Conservation (phyloP, 2,888 invertebrate species). For the Elysia crispata region DNA sequence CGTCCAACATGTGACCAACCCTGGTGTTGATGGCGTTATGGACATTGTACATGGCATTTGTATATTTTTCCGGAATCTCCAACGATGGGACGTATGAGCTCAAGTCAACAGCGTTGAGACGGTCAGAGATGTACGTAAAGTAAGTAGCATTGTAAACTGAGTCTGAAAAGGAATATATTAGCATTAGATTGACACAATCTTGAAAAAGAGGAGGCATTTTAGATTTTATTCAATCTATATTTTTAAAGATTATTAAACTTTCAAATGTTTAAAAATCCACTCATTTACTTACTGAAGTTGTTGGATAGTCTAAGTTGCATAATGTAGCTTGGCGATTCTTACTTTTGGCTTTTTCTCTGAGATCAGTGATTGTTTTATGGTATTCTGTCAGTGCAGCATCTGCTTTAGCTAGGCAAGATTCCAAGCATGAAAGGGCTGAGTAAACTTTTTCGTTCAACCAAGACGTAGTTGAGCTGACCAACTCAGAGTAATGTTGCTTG, state of each 20-base stretch:
- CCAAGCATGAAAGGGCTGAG: not conserved
- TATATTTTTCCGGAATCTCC: slow-evolving; percentile 54
- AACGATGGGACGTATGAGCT: slow-evolving; percentile 19
- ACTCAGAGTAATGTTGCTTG: slow-evolving; percentile 24
- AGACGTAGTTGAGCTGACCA: not conserved
- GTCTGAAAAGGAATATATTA: not conserved
- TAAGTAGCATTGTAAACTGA: slow-evolving; percentile 29
- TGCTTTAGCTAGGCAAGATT: slow-evolving; percentile 7
- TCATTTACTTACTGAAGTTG: no score
- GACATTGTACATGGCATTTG: slow-evolving; percentile 49
- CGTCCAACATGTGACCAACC: slow-evolving; percentile 51
- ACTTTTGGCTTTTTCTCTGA: not conserved
- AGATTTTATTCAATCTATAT: no score
- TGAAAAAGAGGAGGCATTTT: no score
- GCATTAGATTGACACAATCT: no score
- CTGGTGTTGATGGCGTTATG: slow-evolving; percentile 50
- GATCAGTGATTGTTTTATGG: not conserved
- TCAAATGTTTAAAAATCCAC: no score
- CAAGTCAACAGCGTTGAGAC: not conserved
- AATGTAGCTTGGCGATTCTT: not conserved
- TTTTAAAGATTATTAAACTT: no score
- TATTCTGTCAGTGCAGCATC: slow-evolving; percentile 3
- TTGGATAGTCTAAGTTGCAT: no score
- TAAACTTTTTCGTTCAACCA: not conserved
- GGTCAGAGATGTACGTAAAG: slow-evolving; percentile 3